Base-by-base conservation (phyloP, 1,140 invertebrate species). In the Tetragonula clypearis region DNA sequence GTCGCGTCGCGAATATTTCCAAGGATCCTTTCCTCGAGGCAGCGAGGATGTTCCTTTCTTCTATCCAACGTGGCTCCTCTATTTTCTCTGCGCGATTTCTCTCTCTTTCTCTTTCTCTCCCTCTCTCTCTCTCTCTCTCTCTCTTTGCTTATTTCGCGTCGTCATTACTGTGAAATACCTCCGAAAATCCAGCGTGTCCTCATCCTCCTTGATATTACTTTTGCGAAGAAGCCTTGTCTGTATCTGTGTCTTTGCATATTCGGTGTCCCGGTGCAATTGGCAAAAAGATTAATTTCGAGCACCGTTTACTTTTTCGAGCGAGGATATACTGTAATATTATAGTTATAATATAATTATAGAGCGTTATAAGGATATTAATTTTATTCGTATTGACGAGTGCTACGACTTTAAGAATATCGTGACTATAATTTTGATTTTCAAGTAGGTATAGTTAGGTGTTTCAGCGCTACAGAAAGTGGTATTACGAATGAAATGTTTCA, bases 131-230 rank as follows among this genome's bases (percentile, higher is more conserved):
- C 82, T 58, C 77, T 71, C 75, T 71, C 58, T 72, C 23, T 66
- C 75, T 73, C 69, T 55, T 23, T 68, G 78, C 65, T 89, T 79
- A 80, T 87, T 85, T 82, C 81, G 81, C 85, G 82, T 86, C 89
- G 90, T 89, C 88, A 89, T 92, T 90, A 92, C 85, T 87, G 30
- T 72, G 86, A 85, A 82, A 91, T 82, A 85, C 86, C 87, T 82
- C 89, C 79, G 84, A 90, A 82, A 92, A 88, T 90, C 81, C 26
- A 19, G 41, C 41, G 41, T 49, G 41, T 35, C 75, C 9, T 17
- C 79, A 75, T 86, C 19, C 21, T 5, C n/a, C 14, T 79, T 86
- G 87, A 78, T 88, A 92, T 88, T 79, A 88, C 86, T 90, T 86
- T 87, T 82, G 85, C 90, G 89, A 92, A 93, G 86, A 84, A 87